Percentiles rank a stretch among this genome's conserved stretches.
These are phyloP conservation scores for Ptychodera flava DNA, from an alignment of 35 echinoderm and acorn worm species.

Conservation along the genomic window DNA sequence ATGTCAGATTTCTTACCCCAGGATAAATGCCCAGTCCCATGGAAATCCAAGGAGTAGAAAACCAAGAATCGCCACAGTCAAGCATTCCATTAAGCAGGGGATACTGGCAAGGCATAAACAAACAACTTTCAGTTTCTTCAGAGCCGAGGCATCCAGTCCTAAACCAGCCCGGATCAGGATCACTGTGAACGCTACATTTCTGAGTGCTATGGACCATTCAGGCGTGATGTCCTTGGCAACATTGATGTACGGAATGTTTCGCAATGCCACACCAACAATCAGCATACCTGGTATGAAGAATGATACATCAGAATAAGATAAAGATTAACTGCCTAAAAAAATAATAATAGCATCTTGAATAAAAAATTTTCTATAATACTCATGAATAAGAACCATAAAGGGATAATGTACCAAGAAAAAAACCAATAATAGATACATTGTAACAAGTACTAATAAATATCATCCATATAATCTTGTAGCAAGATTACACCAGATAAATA, in stretches of 20 bases:
- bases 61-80: constrained; percentile 50
- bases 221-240: constrained; percentile 70
- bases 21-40: constrained; percentile 84
- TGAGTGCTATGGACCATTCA: constrained; percentile 56
- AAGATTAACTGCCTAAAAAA: not conserved
- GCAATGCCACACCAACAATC: constrained; percentile 71
- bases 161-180: constrained; percentile 85
- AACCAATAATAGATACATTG: no score
- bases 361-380: no score
- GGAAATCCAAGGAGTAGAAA: constrained; percentile 79
- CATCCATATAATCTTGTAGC: no score
- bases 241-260: constrained; percentile 72
- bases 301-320: not conserved
- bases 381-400: no score
- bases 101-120: constrained; percentile 73
- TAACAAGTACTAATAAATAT: no score
- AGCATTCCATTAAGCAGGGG: constrained; percentile 63
- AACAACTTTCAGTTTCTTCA: constrained; percentile 70
- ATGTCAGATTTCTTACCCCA: no score
- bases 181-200: constrained; percentile 73
- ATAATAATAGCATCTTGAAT: no score
- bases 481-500: no score
- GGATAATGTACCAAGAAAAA: no score
- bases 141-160: constrained; percentile 64
- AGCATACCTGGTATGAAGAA: constrained; percentile 62